phyloP scores from a whole-genome alignment of 2,113 vertebrate species.

The Bubo blakistoni region DNA sequence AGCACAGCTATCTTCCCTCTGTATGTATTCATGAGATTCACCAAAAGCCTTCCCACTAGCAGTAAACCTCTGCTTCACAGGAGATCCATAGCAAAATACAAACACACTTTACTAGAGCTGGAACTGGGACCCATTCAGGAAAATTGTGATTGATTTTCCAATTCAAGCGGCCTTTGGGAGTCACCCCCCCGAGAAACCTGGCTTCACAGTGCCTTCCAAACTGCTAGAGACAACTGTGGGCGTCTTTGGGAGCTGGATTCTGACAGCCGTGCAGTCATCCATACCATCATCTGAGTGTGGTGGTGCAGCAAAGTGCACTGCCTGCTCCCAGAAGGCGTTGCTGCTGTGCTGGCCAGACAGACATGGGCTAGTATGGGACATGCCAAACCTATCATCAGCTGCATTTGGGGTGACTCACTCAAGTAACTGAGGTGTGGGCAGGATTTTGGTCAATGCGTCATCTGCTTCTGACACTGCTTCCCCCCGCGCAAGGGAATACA shows the following conservation, averaged over 20 bases:
- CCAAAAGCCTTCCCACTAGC: background rate
- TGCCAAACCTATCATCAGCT: background rate
- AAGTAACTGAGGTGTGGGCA: background rate
- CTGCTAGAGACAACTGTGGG: background rate
- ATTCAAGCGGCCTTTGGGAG: background rate
- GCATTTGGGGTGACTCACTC: background rate
- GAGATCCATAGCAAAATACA: background rate
- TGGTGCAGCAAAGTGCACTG: background rate
- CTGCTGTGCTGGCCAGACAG: background rate
- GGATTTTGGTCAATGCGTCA: background rate
- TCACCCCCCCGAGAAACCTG: background rate
- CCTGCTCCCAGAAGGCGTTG: background rate
- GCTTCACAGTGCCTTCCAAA: background rate
- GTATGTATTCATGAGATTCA: background rate
- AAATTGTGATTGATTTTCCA: background rate
- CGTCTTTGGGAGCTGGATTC: background rate
- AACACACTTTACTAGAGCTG: background rate
- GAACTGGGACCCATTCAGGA: background rate
- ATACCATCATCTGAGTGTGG: background rate
- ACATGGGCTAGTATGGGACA: background rate
- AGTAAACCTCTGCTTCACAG: background rate
- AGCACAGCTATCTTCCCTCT: background rate
- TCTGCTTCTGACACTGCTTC: background rate
- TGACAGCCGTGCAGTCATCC: accelerated
- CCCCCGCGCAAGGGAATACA: background rate